Evolutionary conservation across 2,113 vertebrate species (phyloP).

Genomic region (Rhea pennata): DNA sequence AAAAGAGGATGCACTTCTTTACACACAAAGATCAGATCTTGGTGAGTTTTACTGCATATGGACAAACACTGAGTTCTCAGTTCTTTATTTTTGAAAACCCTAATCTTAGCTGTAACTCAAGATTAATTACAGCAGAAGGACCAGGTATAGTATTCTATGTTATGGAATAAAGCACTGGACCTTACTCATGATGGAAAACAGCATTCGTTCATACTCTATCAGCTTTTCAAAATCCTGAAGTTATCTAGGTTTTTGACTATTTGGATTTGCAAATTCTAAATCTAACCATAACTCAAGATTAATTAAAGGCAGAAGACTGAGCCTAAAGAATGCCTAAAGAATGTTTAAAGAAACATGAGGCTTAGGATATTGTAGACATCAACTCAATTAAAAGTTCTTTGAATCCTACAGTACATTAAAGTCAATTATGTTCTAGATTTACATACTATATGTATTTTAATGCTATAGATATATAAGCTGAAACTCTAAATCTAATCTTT

Average conservation of each 20-base stretch:
- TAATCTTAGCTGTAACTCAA: not conserved
- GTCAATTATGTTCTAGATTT: not conserved
- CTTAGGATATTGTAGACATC: not conserved
- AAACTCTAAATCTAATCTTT: not conserved
- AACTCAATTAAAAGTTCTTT: not conserved
- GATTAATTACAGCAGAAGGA: not conserved
- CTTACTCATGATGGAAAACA: not conserved
- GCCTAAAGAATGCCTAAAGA: not conserved
- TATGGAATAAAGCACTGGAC: not conserved
- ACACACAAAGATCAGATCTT: not conserved
- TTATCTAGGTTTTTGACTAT: not conserved
- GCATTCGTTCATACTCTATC: not conserved
- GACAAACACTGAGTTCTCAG: not conserved
- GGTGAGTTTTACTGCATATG: not conserved
- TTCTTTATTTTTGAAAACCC: not conserved
- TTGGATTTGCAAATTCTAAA: constrained; percentile 6
- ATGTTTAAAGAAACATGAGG: not conserved
- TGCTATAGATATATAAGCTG: not conserved
- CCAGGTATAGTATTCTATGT: not conserved
- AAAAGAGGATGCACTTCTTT: not conserved
- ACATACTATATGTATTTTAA: not conserved
- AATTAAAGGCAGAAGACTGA: not conserved
- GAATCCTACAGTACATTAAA: not conserved
- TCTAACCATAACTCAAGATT: not conserved
- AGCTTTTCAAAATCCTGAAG: not conserved